Percentiles rank a stretch among this genome's conserved stretches.
Conservation (phyloP, 2,113 vertebrate species). For the Pitta sordida region DNA sequence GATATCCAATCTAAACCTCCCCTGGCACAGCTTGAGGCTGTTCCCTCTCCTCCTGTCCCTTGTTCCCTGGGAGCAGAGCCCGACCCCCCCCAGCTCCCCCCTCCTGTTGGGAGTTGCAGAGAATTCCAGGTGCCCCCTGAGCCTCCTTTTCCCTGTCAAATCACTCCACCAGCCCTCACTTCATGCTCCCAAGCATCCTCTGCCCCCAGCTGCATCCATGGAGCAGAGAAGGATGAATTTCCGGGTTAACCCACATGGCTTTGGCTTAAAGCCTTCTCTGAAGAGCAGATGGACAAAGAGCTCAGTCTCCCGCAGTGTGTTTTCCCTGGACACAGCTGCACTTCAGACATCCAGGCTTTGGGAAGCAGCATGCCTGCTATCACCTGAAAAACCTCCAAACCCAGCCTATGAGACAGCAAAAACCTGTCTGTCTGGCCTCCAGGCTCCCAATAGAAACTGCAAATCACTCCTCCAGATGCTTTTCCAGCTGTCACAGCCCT, state of each 20-base stretch:
- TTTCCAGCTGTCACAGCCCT: not conserved
- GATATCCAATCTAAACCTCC: not conserved
- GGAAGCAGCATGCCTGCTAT: not conserved
- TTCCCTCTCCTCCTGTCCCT: not conserved
- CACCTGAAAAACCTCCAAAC: not conserved
- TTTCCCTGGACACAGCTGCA: not conserved
- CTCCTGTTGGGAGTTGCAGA: not conserved
- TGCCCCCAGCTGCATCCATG: not conserved
- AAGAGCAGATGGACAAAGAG: not conserved
- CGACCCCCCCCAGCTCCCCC: not conserved
- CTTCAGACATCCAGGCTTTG: not conserved
- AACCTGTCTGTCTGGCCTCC: not conserved
- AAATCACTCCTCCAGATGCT: constrained; percentile 2
- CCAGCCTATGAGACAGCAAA: not conserved
- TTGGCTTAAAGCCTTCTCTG: not conserved
- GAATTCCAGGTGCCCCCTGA: not conserved
- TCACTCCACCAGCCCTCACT: not conserved
- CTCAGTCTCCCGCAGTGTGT: rapidly evolving
- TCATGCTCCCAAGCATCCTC: not conserved
- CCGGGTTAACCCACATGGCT: not conserved
- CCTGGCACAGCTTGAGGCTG: not conserved
- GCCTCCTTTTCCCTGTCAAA: not conserved
- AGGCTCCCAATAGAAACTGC: not conserved
- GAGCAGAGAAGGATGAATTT: not conserved
- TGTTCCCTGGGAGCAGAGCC: not conserved